These are phyloP conservation scores for Argyra leucocephala DNA, from an alignment of 2,888 invertebrate genomes.

Conservation along the genomic window DNA sequence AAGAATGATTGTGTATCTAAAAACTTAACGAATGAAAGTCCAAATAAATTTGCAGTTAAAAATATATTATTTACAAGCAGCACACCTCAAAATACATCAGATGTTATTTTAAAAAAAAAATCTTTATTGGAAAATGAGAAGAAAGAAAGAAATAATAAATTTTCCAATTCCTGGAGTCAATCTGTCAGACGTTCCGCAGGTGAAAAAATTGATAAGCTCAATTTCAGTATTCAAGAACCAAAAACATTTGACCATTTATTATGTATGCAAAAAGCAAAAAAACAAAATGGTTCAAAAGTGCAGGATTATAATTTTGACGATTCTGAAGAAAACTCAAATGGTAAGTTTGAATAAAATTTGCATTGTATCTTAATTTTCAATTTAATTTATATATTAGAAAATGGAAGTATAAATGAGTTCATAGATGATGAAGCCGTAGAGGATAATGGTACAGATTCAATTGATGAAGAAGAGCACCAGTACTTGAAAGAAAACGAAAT, in stretches of 20 bases:
- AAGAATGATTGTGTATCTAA: no score
- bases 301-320: background rate
- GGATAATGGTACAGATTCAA: constrained; percentile 32
- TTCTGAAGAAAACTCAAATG: constrained; percentile 20
- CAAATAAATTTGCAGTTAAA: background rate
- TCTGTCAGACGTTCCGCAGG: constrained; percentile 22
- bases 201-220: constrained; percentile 14
- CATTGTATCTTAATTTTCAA: no score
- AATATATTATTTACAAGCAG: background rate
- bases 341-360: constrained; percentile 18
- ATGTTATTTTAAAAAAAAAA: background rate
- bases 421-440: constrained; percentile 34
- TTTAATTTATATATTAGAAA: constrained; percentile 20
- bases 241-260: background rate
- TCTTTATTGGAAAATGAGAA: background rate
- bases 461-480: constrained; percentile 45
- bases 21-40: background rate
- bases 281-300: background rate
- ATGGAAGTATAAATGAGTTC: constrained; percentile 26
- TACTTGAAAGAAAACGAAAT: constrained; percentile 48
- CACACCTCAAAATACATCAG: background rate
- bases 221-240: constrained; percentile 17
- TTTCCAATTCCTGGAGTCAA: constrained; percentile 27
- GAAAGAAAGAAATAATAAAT: background rate
- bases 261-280: background rate